Conservation (phyloP, 2,888 invertebrate genomes). For the Erpobdella octoculata region DNA sequence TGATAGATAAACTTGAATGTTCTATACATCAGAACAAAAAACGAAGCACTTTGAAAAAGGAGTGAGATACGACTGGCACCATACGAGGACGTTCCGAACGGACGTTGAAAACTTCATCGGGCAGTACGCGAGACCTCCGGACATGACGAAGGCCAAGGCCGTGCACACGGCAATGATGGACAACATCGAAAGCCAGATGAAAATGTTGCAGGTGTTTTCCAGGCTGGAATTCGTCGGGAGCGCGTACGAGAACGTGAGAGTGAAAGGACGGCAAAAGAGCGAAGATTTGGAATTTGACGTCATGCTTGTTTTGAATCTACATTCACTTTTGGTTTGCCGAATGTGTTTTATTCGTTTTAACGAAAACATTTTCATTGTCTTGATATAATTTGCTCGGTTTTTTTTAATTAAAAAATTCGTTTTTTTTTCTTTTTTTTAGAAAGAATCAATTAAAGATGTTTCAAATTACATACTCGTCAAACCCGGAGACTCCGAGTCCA, state of each 20-base stretch:
- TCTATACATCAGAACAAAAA: too few species aligned
- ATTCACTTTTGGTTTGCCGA: neutral
- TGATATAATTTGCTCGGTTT: too few species aligned
- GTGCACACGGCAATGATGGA: conserved; percentile 8
- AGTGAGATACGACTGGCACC: neutral
- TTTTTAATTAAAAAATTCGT: too few species aligned
- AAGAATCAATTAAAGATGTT: neutral
- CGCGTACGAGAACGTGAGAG: conserved; percentile 12
- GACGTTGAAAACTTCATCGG: neutral
- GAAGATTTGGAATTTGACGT: conserved; percentile 20
- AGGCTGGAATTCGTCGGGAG: conserved; percentile 16
- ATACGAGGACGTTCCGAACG: neutral
- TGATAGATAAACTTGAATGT: too few species aligned
- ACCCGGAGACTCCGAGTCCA: neutral
- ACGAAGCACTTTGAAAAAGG: conserved; percentile 13
- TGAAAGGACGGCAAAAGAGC: neutral
- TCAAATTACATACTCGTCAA: neutral
- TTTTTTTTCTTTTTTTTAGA: too few species aligned
- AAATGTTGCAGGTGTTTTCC: conserved; percentile 6
- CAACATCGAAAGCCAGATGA: neutral
- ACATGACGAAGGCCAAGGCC: conserved; percentile 11
- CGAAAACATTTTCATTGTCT: too few species aligned
- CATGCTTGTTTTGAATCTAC: conserved; percentile 12
- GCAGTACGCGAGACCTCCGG: neutral
- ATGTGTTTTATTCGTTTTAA: too few species aligned